Conservation (phyloP, 2,888 invertebrate genomes). For the Pseudococcus jackbeardsleyi region DNA sequence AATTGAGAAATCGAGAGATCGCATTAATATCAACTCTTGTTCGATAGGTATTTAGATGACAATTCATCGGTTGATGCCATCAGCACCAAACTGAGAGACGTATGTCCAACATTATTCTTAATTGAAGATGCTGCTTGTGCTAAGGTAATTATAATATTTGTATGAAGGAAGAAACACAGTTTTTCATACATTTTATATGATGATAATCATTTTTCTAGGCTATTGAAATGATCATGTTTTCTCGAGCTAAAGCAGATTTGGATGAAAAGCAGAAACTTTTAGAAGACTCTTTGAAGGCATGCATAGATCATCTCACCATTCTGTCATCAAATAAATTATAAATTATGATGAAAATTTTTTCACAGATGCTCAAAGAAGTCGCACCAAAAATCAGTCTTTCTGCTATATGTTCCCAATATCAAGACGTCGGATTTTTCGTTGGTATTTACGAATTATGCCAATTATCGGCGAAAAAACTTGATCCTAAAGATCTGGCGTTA, state of each 20-base stretch:
- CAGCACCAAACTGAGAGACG: conserved; percentile 85
- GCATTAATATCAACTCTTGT: not conserved
- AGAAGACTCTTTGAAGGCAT: conserved; percentile 68
- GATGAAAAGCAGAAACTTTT: conserved; percentile 81
- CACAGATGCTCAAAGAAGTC: conserved; percentile 87
- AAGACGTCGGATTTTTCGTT: conserved; percentile 84
- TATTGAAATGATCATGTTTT: conserved; percentile 88
- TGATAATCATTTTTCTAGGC: conserved; percentile 72
- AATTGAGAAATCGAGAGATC: not conserved
- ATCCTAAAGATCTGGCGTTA: conserved; percentile 88
- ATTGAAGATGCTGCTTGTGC: conserved; percentile 96
- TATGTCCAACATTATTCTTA: conserved; percentile 94
- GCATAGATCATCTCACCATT: not conserved
- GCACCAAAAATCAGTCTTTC: conserved; percentile 88
- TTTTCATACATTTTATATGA: not conserved
- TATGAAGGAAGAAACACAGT: not conserved
- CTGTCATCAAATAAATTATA: not conserved
- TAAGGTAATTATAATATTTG: conserved; percentile 75
- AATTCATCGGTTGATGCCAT: conserved; percentile 95
- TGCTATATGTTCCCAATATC: conserved; percentile 87
- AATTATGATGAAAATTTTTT: not conserved
- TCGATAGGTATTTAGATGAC: conserved; percentile 86
- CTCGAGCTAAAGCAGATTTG: conserved; percentile 80
- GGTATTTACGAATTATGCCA: conserved; percentile 91
- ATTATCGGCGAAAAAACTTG: conserved; percentile 87